These are phyloP conservation scores for Pteruthius melanotis DNA, from an alignment of 2,113 vertebrate genomes.

Conservation along the genomic window DNA sequence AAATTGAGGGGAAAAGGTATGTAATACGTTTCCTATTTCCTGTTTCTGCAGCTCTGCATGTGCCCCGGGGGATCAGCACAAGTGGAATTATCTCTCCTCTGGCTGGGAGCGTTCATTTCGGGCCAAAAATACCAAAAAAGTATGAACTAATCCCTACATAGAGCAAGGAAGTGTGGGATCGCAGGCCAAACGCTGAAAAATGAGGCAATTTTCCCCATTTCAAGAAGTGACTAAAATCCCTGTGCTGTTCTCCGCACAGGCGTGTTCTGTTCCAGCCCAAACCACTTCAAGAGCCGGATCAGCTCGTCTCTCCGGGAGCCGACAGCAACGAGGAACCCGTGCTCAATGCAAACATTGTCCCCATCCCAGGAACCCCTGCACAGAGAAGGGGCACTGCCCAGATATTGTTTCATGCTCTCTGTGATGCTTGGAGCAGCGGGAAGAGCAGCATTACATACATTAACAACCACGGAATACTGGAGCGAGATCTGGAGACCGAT, in stretches of 20 bases:
- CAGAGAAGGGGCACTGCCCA: not conserved
- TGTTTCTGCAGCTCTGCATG: constrained; percentile 78
- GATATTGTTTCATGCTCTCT: not conserved
- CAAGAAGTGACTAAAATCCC: constrained; percentile 63
- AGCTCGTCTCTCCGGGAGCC: not conserved
- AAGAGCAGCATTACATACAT: not conserved
- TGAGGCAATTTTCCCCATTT: constrained; percentile 65
- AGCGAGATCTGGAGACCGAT: not conserved
- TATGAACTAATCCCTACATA: constrained; percentile 74
- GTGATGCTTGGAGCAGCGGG: not conserved
- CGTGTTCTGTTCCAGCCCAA: constrained; percentile 56
- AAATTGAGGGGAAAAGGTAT: constrained; percentile 75
- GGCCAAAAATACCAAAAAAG: constrained; percentile 78
- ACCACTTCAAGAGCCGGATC: constrained; percentile 39
- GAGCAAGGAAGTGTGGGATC: constrained; percentile 47
- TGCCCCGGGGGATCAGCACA: constrained; percentile 68
- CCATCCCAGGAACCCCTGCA: not conserved
- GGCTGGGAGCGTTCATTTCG: constrained; percentile 65
- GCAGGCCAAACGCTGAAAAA: constrained; percentile 57
- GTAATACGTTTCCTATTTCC: constrained; percentile 85
- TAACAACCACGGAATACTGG: not conserved
- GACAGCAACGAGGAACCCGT: not conserved
- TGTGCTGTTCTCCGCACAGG: constrained; percentile 52
- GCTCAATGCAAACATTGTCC: constrained; percentile 36
- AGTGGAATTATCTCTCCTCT: constrained; percentile 78